Base-by-base conservation (phyloP, 2,797 vertebrate species). In the Dryobates pubescens region DNA sequence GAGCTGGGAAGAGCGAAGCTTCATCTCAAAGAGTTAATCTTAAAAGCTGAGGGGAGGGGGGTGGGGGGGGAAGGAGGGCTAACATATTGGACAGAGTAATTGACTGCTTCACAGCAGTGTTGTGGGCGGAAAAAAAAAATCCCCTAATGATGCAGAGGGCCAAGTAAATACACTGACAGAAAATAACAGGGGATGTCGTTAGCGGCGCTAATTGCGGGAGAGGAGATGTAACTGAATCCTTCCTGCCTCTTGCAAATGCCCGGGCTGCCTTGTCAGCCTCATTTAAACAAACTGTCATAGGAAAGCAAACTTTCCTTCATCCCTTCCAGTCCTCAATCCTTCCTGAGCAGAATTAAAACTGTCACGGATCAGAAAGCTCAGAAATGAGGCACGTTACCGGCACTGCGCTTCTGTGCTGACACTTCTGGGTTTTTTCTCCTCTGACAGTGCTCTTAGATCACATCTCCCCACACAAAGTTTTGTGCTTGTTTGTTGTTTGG, bases 151-250 rank as follows among this genome's bases (percentile, higher is more conserved):
- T 92, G 70, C 80, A 82, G 90, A 88, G 92, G 94, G 90, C 83
- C 93, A 92, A 95, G 93, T 95, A 95, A 96, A 95, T 96, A 95
- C 80, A 71, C 74, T 93, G 95, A 94, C 82, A 96, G 93, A 95
- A 89, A 91, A 93, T 93, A 95, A 94, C 93, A 95, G 88, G 92
- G 84, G 89, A 58, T 82, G 93, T 93, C 34, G 13, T 94, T 96
- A 95, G 87, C 77, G 32, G 54, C 5, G 0, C 65, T 96, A 95
- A 96, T 91, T 96, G 89, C 91, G 92, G 89, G 90, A 89, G 90
- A 65, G 80, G 89, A 94, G 88, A 93, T 68, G 74, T 75, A 93
- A 93, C 80, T 27, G 77, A 89, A 95, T 89, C 87, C 51, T 96
- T 96, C 87, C 90, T 88, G 27, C 38, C 65, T 82, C 70, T 41